A percentile compares a stretch with the other conserved stretches of the same genome.
These are phyloP conservation scores for Lasioglossum albipes DNA, from an alignment of 1,140 invertebrate species.

Conservation along the genomic window DNA sequence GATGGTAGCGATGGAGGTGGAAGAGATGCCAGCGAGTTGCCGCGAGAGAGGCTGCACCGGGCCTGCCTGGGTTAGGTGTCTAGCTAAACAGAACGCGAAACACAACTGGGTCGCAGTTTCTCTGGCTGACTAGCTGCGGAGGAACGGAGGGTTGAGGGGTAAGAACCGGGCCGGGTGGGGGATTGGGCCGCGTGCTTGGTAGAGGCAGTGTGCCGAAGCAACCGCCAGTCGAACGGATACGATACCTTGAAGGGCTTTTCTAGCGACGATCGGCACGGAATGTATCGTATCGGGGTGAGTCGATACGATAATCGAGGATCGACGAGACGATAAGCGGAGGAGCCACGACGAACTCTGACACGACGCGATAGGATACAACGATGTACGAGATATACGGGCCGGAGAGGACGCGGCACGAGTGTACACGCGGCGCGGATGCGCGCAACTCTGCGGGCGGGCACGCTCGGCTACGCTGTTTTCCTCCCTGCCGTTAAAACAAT, in stretches of 20 bases:
- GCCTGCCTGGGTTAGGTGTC: conserved; percentile 27
- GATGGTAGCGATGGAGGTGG: conserved; percentile 9
- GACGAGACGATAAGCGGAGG: no score
- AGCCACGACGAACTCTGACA: no score
- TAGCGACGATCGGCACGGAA: background rate
- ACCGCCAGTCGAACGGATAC: conserved; percentile 17
- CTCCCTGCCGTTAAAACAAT: conserved; percentile 79
- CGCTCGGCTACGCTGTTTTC: conserved; percentile 73
- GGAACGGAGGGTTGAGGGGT: background rate
- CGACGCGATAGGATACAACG: background rate
- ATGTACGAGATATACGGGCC: conserved; percentile 23
- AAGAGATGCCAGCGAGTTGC: background rate
- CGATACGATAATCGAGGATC: background rate
- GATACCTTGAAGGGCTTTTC: conserved; percentile 10
- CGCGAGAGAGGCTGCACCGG: background rate
- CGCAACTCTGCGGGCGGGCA: conserved; percentile 67
- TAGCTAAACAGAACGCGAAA: conserved; percentile 64
- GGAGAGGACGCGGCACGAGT: conserved; percentile 50
- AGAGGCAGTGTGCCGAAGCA: background rate
- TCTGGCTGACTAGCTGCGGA: conserved; percentile 1
- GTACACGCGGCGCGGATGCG: conserved; percentile 66
- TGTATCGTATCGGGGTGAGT: background rate
- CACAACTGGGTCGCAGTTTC: conserved; percentile 69
- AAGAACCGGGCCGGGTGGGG: conserved; percentile 19
- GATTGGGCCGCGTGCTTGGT: conserved; percentile 25